Percentiles rank a stretch among this genome's conserved stretches.
These are phyloP conservation scores for Microcebus lehilahytsara DNA, from an alignment of 2,113 vertebrate species.

Conservation along the genomic window DNA sequence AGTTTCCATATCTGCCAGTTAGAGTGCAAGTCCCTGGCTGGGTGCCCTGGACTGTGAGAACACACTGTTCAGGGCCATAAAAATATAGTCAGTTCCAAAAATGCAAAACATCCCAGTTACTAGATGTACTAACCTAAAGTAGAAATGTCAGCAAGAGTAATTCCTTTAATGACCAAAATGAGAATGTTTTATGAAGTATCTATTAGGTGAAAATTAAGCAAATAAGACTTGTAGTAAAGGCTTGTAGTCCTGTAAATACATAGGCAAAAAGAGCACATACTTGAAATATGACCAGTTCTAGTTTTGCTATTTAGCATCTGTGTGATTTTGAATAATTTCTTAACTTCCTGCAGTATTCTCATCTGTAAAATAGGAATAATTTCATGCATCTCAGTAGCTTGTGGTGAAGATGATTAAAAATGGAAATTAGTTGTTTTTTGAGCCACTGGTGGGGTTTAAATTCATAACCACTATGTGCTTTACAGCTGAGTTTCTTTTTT, in stretches of 20 bases:
- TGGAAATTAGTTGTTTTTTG: background rate
- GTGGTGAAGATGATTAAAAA: background rate
- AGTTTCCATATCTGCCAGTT: slow-evolving; percentile 58
- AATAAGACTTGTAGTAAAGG: background rate
- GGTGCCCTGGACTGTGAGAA: slow-evolving; percentile 53
- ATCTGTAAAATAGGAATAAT: background rate
- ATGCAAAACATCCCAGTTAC: slow-evolving; percentile 40
- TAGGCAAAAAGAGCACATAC: background rate
- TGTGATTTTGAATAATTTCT: background rate
- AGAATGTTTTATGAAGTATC: background rate
- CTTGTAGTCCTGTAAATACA: background rate
- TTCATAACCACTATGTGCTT: background rate
- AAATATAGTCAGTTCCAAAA: slow-evolving; percentile 36
- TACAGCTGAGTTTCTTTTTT: background rate
- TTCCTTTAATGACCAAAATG: slow-evolving; percentile 33
- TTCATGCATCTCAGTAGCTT: background rate
- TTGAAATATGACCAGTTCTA: background rate
- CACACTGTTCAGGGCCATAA: background rate
- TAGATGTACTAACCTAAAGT: slow-evolving; percentile 28
- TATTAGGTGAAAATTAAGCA: background rate
- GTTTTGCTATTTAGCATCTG: background rate
- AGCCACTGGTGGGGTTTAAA: background rate
- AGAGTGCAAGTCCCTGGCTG: slow-evolving; percentile 24
- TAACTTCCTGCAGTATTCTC: background rate
- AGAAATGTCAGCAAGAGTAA: slow-evolving; percentile 10